Percentiles rank a stretch among this genome's conserved stretches.
These are phyloP conservation scores for Cichlasoma orientale DNA, from an alignment of 2,797 vertebrate genomes.

Conservation along the genomic window DNA sequence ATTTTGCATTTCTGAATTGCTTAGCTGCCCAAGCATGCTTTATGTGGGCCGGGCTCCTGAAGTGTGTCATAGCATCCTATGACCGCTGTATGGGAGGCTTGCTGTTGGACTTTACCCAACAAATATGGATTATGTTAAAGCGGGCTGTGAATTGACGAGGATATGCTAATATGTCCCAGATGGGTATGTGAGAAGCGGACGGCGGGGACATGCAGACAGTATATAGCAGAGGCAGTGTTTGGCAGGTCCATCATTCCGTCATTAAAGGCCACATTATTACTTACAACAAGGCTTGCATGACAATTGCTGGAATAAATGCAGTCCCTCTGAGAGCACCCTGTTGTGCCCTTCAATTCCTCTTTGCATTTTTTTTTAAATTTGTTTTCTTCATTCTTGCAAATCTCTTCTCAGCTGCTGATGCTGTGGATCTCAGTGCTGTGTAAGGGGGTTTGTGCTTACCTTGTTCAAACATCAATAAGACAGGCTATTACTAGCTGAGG, in stretches of 20 bases:
- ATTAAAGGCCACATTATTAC: conserved; percentile 99
- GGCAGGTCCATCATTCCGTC: conserved; percentile 99
- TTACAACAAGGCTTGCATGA: conserved; percentile 97
- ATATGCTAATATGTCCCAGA: conserved; percentile 99
- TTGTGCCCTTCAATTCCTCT: conserved; percentile 79
- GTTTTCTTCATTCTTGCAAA: conserved; percentile 71
- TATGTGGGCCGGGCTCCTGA: conserved; percentile 84
- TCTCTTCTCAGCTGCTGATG: conserved; percentile 67
- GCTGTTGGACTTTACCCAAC: conserved; percentile 97
- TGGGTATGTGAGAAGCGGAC: conserved; percentile 89
- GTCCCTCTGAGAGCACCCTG: conserved; percentile 80
- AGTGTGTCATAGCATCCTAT: conserved; percentile 93
- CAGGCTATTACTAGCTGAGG: conserved; percentile 71
- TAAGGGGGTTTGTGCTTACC: conserved; percentile 69
- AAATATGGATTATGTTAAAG: conserved; percentile 99
- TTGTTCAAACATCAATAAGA: conserved; percentile 76
- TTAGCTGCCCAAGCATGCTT: conserved; percentile 97
- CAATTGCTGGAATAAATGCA: conserved; percentile 88
- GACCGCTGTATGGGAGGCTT: conserved; percentile 86
- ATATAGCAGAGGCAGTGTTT: conserved; percentile 94
- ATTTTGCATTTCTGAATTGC: conserved; percentile 98
- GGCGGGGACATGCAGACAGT: conserved; percentile 89
- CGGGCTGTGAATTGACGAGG: conserved; percentile 94
- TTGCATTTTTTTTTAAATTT: conserved; percentile 37
- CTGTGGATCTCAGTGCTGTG: conserved; percentile 61